A percentile compares a stretch with the other conserved stretches of the same genome.
Evolutionary conservation across 1,140 invertebrate genomes (phyloP).

Genomic region (Drosophila lowei): DNA sequence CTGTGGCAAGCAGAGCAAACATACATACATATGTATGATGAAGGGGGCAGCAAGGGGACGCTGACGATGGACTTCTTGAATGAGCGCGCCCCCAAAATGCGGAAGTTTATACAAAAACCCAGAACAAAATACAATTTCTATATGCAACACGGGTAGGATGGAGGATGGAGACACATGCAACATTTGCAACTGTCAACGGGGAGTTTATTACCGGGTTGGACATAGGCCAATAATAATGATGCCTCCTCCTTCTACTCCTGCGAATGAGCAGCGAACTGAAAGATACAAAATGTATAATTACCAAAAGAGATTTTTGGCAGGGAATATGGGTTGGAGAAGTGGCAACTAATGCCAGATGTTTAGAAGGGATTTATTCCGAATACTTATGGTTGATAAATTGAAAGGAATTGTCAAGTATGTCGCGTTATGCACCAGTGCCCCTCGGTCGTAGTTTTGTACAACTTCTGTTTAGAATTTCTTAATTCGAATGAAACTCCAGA

Average conservation of each 20-base stretch:
- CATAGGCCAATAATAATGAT: conserved; percentile 71
- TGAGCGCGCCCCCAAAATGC: conserved; percentile 69
- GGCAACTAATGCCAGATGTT: not conserved
- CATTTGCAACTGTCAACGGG: conserved; percentile 78
- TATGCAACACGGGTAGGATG: not conserved
- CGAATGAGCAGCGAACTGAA: conserved; percentile 10
- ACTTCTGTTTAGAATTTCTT: too few relatives aligned
- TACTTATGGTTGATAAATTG: not conserved
- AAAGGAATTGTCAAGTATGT: too few relatives aligned
- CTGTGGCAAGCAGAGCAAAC: conserved; percentile 68
- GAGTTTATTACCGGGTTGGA: conserved; percentile 76
- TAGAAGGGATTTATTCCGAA: not conserved
- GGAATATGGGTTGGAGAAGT: too few relatives aligned
- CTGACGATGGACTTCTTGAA: conserved; percentile 44
- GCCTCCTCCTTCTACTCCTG: conserved; percentile 3
- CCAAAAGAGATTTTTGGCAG: conserved; percentile 19
- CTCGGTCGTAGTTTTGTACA: too few relatives aligned
- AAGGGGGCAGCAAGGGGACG: conserved; percentile 1
- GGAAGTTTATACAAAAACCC: conserved; percentile 67
- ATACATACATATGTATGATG: conserved; percentile 1
- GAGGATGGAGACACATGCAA: conserved; percentile 31
- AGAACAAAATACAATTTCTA: conserved; percentile 42
- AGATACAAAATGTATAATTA: conserved; percentile 35
- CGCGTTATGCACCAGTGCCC: too few relatives aligned
- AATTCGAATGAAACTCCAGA: too few relatives aligned